Base-by-base conservation (phyloP, 2,888 invertebrate species). In the Graphium colonna region DNA sequence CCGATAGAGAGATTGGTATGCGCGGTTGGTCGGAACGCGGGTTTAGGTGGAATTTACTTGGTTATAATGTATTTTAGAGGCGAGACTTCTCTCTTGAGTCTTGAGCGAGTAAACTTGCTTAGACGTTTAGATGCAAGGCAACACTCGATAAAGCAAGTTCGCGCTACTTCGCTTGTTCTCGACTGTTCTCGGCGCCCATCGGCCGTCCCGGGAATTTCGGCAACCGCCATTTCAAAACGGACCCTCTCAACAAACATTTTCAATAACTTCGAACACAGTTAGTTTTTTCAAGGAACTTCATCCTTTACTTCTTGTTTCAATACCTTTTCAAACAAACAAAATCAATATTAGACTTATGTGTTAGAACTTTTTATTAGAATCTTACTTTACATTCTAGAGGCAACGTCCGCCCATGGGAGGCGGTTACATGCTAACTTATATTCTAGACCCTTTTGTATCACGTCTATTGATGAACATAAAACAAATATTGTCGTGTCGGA, bases 251-350 rank as follows among this genome's bases (percentile, higher is more conserved):
- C 77, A 83, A 86, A 89, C 75, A 85, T 86, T 87, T 88, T 86
- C 86, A 31, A 84, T 87, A 82, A 89, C 89, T 90, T 89, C 87
- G n/a, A 86, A 88, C 79, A 86, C 80, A 88, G 83, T 80, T 84
- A 87, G 77, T 84, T 87, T 85, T 52, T 88, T 89, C 88, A 88
- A 88, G 87, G 89, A 89, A 91, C 91, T 92, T 94, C 94, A 94
- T 93, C 94, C 94, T 92, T 93, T 92, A 93, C 93, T 93, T 94
- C 94, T 93, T 94, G 93, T 93, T 93, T 93, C 93, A 93, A 93
- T 92, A 93, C 94, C 94, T 94, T 94, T 92, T 93, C 92, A 93
- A 94, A 93, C 92, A 94, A 94, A 94, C 93, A 93, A 94, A 94
- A 92, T 91, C 89, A 90, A 90, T 82, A 91, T 92, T 92, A 92